Conservation (phyloP, 2,797 vertebrate species). For the Syndactyla subalaris region DNA sequence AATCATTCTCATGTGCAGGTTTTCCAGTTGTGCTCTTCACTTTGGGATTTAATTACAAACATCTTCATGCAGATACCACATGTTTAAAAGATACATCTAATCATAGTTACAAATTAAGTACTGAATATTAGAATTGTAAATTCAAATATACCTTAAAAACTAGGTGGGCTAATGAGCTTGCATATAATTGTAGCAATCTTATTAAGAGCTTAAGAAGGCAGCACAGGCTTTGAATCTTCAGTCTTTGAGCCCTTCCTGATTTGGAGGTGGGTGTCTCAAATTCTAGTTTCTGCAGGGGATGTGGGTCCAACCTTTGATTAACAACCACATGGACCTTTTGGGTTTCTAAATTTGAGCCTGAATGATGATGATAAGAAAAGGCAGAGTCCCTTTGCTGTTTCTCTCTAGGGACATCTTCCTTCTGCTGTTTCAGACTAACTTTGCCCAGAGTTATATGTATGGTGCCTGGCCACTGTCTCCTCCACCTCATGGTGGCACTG, state of each 20-base stretch:
- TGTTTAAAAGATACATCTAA: conserved; percentile 20
- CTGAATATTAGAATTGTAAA: conserved; percentile 1
- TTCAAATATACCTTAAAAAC: conserved; percentile 8
- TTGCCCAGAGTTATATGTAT: neutral
- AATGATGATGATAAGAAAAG: neutral
- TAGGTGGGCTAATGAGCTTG: neutral
- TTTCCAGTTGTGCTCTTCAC: conserved; percentile 5
- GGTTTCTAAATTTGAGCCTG: neutral
- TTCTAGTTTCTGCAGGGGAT: neutral
- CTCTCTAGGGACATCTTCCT: neutral
- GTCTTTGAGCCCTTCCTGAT: neutral
- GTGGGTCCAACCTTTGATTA: neutral
- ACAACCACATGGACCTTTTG: neutral
- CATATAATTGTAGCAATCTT: neutral
- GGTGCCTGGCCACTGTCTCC: neutral
- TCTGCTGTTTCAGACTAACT: neutral
- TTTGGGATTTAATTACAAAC: conserved; percentile 12
- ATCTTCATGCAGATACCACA: neutral
- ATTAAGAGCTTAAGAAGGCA: conserved; percentile 20
- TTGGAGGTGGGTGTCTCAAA: neutral
- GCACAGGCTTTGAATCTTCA: neutral
- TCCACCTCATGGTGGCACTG: neutral
- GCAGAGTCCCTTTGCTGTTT: neutral
- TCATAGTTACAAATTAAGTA: conserved; percentile 16
- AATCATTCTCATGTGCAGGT: conserved; percentile 40